Percentiles rank a stretch among this genome's conserved stretches.
Evolutionary conservation across 2,888 invertebrate species (phyloP).

Genomic region (Pseudococcus viburni): DNA sequence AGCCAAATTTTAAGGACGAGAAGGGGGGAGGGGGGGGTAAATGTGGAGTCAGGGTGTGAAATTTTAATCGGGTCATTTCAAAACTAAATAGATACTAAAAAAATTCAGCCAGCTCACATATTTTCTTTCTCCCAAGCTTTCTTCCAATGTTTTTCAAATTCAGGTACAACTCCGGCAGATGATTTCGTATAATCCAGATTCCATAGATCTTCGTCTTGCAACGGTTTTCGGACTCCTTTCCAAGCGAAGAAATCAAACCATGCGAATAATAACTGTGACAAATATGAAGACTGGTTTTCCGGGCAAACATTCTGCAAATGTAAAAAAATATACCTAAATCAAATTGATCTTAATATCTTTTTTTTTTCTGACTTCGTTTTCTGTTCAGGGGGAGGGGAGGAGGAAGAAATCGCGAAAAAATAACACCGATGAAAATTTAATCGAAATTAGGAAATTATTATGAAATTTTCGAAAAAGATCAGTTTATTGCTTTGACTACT

Average conservation of each 20-base stretch:
- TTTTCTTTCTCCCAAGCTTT: constrained; percentile 72
- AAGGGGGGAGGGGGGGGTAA: no score
- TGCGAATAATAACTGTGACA: constrained; percentile 87
- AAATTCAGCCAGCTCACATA: background rate
- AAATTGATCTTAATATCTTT: no score
- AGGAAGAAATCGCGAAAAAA: background rate
- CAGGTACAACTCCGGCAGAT: constrained; percentile 83
- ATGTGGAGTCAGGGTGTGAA: no score
- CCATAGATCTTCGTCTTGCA: constrained; percentile 92
- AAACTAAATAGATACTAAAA: no score
- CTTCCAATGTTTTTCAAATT: constrained; percentile 88
- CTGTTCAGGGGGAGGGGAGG: no score
- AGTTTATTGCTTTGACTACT: no score
- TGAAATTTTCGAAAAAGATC: no score
- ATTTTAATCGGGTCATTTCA: no score
- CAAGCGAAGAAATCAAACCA: constrained; percentile 93
- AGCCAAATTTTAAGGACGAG: no score
- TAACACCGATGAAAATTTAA: no score
- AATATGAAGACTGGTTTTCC: constrained; percentile 86
- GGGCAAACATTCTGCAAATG: constrained; percentile 85
- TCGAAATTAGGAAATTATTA: no score
- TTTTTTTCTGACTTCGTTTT: no score
- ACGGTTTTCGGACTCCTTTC: constrained; percentile 86
- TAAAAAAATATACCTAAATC: background rate
- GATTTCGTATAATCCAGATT: constrained; percentile 88